These are phyloP conservation scores for Leucania comma DNA, from an alignment of 2,888 invertebrate species.

Conservation along the genomic window DNA sequence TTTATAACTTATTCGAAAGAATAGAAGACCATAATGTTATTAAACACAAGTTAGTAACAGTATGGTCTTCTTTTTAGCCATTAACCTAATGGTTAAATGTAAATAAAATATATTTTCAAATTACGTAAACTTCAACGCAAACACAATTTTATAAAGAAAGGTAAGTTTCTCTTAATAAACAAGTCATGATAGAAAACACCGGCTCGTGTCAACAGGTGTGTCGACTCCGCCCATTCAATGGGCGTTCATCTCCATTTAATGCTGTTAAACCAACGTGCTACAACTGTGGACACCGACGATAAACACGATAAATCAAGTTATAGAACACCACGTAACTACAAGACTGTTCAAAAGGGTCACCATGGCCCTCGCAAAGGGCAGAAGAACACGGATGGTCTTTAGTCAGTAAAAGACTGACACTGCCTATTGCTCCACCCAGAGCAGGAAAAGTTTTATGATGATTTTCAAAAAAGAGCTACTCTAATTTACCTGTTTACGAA, in stretches of 20 bases:
- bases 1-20: no score
- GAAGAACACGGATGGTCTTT: no score
- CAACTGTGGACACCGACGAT: not conserved
- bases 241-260: conserved; percentile 26
- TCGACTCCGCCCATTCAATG: conserved; percentile 58
- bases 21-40: no score
- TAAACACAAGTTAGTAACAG: no score
- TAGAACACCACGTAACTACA: no score
- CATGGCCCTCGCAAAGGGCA: no score
- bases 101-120: not conserved
- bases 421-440: no score
- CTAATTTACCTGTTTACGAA: no score
- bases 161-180: not conserved
- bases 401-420: no score
- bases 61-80: not conserved
- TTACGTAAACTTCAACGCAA: not conserved
- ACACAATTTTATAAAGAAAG: not conserved
- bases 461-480: no score
- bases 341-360: no score
- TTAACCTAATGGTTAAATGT: not conserved
- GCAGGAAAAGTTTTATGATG: no score
- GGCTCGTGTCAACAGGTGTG: conserved; percentile 53
- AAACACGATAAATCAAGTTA: not conserved
- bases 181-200: conserved; percentile 13
- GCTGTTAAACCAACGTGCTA: not conserved